These are phyloP conservation scores for Presbytis comata DNA, from an alignment of 2,797 vertebrate genomes.

Conservation along the genomic window DNA sequence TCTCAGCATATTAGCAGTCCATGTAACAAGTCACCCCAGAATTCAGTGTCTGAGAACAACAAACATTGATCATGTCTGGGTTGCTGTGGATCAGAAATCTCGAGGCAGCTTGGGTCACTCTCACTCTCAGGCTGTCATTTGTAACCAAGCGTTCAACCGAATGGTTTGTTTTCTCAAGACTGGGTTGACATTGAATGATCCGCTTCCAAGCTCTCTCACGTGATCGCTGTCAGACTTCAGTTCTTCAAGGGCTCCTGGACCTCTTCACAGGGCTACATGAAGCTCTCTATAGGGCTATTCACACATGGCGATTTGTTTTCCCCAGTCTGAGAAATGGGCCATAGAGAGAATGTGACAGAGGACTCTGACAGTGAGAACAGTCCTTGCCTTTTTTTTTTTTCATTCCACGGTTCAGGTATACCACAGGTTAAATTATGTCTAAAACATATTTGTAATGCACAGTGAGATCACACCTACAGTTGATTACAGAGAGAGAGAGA, in stretches of 20 bases:
- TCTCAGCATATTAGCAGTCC: neutral
- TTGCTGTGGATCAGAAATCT: neutral
- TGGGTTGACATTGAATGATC: neutral
- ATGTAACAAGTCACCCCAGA: neutral
- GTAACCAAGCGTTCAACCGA: neutral
- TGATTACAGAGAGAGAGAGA: neutral
- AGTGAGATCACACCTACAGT: neutral
- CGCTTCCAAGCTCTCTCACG: neutral
- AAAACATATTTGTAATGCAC: neutral
- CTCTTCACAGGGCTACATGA: accelerated
- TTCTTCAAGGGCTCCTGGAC: neutral
- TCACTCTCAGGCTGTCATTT: neutral
- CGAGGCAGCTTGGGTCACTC: neutral
- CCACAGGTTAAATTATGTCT: neutral
- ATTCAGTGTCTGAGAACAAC: neutral
- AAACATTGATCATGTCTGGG: neutral
- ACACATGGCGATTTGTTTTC: neutral
- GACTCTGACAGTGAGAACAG: neutral
- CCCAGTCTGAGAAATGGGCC: neutral
- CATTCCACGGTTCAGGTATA: neutral
- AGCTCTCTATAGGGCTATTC: neutral
- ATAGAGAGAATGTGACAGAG: neutral
- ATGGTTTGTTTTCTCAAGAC: neutral
- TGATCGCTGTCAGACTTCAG: accelerated
- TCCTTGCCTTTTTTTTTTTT: neutral